A percentile compares a stretch with the other conserved stretches of the same genome.
These are phyloP conservation scores for Sander vitreus DNA, from an alignment of 2,113 vertebrate genomes.

Conservation along the genomic window DNA sequence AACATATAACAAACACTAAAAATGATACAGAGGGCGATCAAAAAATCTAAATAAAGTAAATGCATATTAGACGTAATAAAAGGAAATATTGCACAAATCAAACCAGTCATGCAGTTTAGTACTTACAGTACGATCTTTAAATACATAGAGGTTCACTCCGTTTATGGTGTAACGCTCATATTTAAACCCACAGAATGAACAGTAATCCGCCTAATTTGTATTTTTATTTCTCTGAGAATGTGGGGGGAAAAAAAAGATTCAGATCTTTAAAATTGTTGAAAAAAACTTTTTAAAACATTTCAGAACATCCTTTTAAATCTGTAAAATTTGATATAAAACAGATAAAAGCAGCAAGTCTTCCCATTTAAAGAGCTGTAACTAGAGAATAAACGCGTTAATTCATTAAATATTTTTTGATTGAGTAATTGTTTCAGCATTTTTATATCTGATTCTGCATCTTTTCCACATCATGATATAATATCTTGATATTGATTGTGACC, in stretches of 20 bases:
- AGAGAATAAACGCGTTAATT: not conserved
- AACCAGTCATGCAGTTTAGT: too few species aligned
- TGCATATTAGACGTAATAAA: too few species aligned
- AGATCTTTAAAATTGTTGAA: not conserved
- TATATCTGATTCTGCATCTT: not conserved
- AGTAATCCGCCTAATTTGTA: not conserved
- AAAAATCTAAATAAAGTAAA: not conserved
- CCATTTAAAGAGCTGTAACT: not conserved
- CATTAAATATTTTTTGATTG: too few species aligned
- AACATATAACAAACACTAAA: not conserved
- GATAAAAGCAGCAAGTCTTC: not conserved
- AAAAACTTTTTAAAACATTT: not conserved
- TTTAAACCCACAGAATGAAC: not conserved
- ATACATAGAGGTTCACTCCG: not conserved
- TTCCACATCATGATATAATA: not conserved
- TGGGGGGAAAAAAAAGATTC: not conserved
- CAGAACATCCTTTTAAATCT: not conserved
- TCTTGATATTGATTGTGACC: conserved; percentile 5
- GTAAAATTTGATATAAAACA: not conserved
- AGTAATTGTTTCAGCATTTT: not conserved
- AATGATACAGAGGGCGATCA: not conserved
- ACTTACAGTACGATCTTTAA: not conserved
- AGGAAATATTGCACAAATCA: not conserved
- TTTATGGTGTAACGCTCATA: not conserved
- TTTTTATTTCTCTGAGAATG: not conserved